These are phyloP conservation scores for Napeogenes inachia DNA, from an alignment of 2,888 invertebrate species.

Conservation along the genomic window DNA sequence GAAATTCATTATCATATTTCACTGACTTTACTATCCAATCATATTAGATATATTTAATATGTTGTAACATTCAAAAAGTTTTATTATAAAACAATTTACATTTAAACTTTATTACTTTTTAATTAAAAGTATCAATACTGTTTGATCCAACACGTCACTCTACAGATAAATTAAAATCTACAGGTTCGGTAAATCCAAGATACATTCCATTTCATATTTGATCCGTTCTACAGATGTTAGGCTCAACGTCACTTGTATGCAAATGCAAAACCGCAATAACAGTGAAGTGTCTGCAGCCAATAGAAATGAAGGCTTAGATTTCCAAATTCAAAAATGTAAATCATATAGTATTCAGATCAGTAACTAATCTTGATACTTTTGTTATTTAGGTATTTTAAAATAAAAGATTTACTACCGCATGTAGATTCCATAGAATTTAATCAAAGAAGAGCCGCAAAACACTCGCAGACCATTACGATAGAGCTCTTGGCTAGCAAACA, in stretches of 20 bases:
- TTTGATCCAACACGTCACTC: neutral
- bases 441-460: constrained; percentile 1
- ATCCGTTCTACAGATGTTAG: neutral
- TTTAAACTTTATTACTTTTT: no score
- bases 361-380: no score
- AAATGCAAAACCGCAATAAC: constrained; percentile 2
- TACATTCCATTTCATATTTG: neutral
- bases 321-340: no score
- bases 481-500: constrained; percentile 14
- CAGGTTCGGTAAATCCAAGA: neutral
- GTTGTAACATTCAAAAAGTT: no score
- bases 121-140: neutral
- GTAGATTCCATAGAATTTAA: constrained; percentile 5
- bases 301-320: no score
- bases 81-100: no score
- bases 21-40: no score
- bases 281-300: neutral
- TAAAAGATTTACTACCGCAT: neutral
- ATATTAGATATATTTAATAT: no score
- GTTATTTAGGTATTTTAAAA: no score
- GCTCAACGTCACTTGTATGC: constrained; percentile 6
- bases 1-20: no score
- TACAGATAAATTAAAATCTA: no score
- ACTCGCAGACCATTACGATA: constrained; percentile 3
- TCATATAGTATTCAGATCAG: no score